These are phyloP conservation scores for Chionodraco myersi DNA, from an alignment of 2,113 vertebrate species.

Conservation along the genomic window DNA sequence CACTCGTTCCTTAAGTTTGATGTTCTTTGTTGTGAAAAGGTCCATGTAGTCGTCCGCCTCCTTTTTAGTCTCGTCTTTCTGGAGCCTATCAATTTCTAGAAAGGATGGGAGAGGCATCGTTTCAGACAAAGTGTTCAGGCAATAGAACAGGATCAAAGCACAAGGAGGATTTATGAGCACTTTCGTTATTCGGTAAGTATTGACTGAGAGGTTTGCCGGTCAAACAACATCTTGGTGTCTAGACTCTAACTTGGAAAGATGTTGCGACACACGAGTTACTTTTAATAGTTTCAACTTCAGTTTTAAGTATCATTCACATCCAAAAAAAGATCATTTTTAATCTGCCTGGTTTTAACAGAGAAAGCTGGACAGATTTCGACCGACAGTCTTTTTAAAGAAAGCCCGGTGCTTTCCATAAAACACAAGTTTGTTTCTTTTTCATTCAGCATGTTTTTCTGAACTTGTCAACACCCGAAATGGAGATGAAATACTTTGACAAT, in stretches of 20 bases:
- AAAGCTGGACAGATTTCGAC: not conserved
- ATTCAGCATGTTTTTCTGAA: not conserved
- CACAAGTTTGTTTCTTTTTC: not conserved
- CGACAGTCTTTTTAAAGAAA: not conserved
- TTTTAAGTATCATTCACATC: not conserved
- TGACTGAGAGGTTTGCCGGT: not conserved
- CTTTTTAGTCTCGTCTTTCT: slow-evolving; percentile 94
- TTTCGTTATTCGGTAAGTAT: not conserved
- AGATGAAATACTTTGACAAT: not conserved
- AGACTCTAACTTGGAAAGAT: not conserved
- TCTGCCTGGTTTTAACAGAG: not conserved
- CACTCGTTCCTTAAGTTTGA: slow-evolving; percentile 97
- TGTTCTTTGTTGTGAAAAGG: slow-evolving; percentile 97
- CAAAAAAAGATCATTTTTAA: not conserved
- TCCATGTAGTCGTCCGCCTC: slow-evolving; percentile 94
- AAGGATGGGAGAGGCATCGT: slow-evolving; percentile 49
- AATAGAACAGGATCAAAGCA: slow-evolving; percentile 14
- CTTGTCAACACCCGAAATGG: not conserved
- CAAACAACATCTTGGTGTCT: not conserved
- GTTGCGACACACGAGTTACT: not conserved
- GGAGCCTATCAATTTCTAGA: slow-evolving; percentile 96
- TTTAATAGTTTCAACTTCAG: not conserved
- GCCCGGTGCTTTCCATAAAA: not conserved
- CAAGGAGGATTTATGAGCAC: not conserved
- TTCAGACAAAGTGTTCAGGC: slow-evolving; percentile 26